Base-by-base conservation (phyloP, 64 coral and sea anemone species). In the Trachythela sp. region DNA sequence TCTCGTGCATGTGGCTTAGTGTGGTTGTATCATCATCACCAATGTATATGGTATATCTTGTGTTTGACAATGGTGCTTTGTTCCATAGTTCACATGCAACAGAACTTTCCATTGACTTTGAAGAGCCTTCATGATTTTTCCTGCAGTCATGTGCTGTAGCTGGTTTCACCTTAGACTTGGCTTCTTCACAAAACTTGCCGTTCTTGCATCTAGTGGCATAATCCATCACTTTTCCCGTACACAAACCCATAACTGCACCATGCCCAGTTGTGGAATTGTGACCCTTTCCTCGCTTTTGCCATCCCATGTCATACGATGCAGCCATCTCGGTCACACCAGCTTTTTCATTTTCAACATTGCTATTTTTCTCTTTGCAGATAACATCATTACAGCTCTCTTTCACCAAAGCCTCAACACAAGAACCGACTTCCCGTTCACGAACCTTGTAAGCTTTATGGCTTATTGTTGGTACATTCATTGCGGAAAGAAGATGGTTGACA, bases 21-120 rank as follows among this genome's bases (percentile, higher is more conserved):
- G 93, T 94, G 35, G 93, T 94, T 8, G 90, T 91, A 38, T 95
- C 94, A 84, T 94, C 90, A 87, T 94, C 90, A 42, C 94, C 94
- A 67, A 86, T 88, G 54, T 91, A 94, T 0, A 41, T 31, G 8
- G 93, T 89, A 77, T 85, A 86, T 84, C 92, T 94, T 0, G 92
- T 90, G 40, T 85, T 60, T 15, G 24, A 51, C 22, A 89, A 83
- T 45, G 88, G 24, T 40, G 36, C 87, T 88, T 84, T 83, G 45
- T 48, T 92, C 37, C 89, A 95, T 5, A 92, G 37, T 43, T 93
- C 0, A 39, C 86, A 49, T 58, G 84, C 90, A 48, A 51, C 33
- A 87, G 88, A 64, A 39, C 83, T 58, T 60, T 89, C 87, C 94
- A 95, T 95, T 48, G 87, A 39, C 22, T 92, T 95, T 64, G 94